These are phyloP conservation scores for Periparus ater DNA, from an alignment of 2,797 vertebrate species.

Conservation along the genomic window DNA sequence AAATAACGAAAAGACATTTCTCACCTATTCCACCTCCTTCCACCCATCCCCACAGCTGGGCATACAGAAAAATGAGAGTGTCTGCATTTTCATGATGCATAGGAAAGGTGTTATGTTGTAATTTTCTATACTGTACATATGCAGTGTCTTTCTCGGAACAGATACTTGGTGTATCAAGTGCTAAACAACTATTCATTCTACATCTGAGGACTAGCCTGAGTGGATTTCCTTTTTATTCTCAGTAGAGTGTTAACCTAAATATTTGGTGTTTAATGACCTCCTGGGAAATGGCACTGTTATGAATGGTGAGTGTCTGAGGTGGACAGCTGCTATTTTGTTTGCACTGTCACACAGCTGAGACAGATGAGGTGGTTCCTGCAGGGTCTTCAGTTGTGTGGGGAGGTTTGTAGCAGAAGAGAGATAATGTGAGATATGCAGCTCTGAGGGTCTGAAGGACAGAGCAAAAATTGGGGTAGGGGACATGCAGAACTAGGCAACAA, in stretches of 20 bases:
- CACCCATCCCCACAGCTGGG: neutral
- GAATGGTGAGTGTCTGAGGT: neutral
- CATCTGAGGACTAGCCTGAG: neutral
- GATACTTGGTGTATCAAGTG: neutral
- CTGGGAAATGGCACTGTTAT: neutral
- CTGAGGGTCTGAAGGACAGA: neutral
- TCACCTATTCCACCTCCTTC: neutral
- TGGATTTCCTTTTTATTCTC: neutral
- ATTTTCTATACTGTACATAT: fast-evolving
- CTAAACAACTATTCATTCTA: neutral
- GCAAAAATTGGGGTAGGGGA: neutral
- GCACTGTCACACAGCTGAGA: neutral
- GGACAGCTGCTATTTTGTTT: constrained; percentile 21
- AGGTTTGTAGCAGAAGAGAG: neutral
- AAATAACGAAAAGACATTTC: neutral
- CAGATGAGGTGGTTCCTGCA: neutral
- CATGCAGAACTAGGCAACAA: neutral
- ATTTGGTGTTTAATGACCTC: neutral
- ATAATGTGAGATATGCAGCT: neutral
- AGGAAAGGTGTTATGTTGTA: neutral
- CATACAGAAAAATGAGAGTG: neutral
- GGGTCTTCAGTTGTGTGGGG: neutral
- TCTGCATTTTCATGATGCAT: neutral
- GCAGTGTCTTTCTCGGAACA: neutral
- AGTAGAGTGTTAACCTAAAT: neutral